phyloP scores from a whole-genome alignment of 2,888 invertebrate species.

The Andrena dorsata region DNA sequence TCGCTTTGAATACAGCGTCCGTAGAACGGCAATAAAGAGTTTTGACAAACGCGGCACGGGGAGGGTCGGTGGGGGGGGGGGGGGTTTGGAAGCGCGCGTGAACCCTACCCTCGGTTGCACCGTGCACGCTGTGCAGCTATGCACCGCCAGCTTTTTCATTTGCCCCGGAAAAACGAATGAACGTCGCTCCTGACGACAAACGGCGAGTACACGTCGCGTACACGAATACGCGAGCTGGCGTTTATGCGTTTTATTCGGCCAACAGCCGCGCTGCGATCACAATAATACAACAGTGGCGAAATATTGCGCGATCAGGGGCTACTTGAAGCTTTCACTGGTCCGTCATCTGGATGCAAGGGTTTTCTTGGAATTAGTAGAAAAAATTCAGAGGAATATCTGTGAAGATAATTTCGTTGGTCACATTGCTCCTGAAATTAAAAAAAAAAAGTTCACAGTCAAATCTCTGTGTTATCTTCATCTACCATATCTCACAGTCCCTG shows the following conservation, averaged over 20 bases:
- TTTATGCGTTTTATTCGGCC: slow-evolving; percentile 58
- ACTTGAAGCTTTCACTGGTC: neutral
- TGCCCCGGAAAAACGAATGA: slow-evolving; percentile 77
- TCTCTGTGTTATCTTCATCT: too few species aligned
- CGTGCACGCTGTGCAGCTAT: slow-evolving; percentile 53
- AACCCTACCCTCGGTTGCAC: slow-evolving; percentile 32
- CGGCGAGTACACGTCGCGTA: slow-evolving; percentile 75
- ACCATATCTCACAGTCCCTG: too few species aligned
- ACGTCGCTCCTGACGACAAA: slow-evolving; percentile 73
- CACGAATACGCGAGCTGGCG: slow-evolving; percentile 67
- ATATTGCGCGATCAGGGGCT: neutral
- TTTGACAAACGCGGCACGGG: slow-evolving; percentile 80
- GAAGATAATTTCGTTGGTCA: too few species aligned
- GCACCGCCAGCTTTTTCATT: slow-evolving; percentile 76
- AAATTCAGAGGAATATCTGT: too few species aligned
- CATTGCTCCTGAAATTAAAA: too few species aligned
- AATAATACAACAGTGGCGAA: slow-evolving; percentile 38
- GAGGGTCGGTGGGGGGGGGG: neutral
- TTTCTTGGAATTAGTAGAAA: neutral
- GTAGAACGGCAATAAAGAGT: slow-evolving; percentile 82
- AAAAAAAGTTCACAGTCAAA: too few species aligned
- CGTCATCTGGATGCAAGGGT: too few species aligned
- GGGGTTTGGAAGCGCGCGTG: slow-evolving; percentile 10
- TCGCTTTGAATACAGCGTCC: slow-evolving; percentile 80
- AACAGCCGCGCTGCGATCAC: slow-evolving; percentile 28